These are phyloP conservation scores for Pyrgus malvae DNA, from an alignment of 2,888 invertebrate species.

Conservation along the genomic window DNA sequence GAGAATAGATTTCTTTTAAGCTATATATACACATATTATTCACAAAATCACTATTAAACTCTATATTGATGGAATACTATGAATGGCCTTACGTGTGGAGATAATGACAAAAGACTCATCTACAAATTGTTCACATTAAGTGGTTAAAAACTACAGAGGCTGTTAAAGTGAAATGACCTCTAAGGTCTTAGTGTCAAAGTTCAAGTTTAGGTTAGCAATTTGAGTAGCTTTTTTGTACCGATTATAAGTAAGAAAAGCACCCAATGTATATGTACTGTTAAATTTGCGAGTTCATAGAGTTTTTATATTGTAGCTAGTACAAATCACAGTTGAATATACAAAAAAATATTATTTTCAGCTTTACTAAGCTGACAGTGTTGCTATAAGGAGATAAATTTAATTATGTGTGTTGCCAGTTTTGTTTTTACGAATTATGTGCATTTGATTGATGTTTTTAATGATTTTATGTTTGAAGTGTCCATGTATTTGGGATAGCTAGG, in stretches of 20 bases:
- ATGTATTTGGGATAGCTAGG: too few species aligned
- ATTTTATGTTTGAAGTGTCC: background rate
- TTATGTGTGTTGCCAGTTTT: constrained; percentile 11
- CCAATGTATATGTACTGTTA: constrained; percentile 44
- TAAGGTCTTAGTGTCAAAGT: constrained; percentile 23
- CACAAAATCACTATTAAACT: background rate
- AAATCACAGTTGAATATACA: constrained; percentile 42
- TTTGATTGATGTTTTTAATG: constrained; percentile 12
- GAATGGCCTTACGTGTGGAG: constrained; percentile 20
- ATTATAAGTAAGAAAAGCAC: constrained; percentile 20
- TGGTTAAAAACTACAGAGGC: constrained; percentile 27
- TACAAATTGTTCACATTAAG: constrained; percentile 20
- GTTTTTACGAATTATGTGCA: constrained; percentile 15
- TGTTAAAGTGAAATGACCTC: constrained; percentile 20
- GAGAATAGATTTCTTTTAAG: background rate
- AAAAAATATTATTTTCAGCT: constrained; percentile 16
- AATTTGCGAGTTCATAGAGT: constrained; percentile 49
- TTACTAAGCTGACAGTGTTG: background rate
- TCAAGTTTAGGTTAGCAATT: constrained; percentile 25
- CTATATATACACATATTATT: background rate
- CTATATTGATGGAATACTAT: constrained; percentile 17
- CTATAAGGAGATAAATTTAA: constrained; percentile 5
- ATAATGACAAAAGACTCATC: constrained; percentile 9
- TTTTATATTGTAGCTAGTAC: constrained; percentile 56
- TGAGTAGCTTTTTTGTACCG: constrained; percentile 18